Evolutionary conservation across 2,797 vertebrate species (phyloP).

Genomic region (Onychomys arenicola): DNA sequence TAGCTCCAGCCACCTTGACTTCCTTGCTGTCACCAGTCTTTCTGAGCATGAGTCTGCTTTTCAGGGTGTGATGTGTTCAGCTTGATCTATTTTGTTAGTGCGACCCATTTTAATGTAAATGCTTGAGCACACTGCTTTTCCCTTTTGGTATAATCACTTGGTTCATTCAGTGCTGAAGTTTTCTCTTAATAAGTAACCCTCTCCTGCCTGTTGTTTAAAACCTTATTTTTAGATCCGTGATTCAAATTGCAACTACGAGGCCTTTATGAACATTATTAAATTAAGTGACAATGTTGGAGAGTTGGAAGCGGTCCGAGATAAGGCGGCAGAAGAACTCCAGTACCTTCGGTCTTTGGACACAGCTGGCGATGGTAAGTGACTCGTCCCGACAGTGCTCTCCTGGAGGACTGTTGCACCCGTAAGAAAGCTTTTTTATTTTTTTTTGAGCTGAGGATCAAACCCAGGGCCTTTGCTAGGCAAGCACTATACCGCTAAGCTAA

Average conservation of each 20-base stretch:
- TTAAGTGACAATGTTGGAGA: constrained; percentile 96
- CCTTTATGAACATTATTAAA: constrained; percentile 99
- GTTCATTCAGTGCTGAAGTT: constrained; percentile 35
- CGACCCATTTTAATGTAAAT: neutral
- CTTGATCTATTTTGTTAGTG: neutral
- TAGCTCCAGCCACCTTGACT: neutral
- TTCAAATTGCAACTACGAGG: constrained; percentile 99
- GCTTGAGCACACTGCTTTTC: neutral
- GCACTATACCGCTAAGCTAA: no score
- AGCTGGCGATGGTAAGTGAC: constrained; percentile 94
- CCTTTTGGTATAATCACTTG: no score
- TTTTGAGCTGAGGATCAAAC: no score
- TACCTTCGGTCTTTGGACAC: constrained; percentile 98
- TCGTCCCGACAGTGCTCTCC: constrained; percentile 48
- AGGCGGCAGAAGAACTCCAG: constrained; percentile 97
- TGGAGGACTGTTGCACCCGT: neutral
- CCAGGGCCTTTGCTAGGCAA: no score
- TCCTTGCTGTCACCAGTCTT: neutral
- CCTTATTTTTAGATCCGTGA: constrained; percentile 93
- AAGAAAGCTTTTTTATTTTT: constrained; percentile 35
- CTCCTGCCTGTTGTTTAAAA: constrained; percentile 55
- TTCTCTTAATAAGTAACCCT: neutral
- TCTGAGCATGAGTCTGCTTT: neutral
- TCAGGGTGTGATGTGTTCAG: neutral
- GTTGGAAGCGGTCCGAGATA: constrained; percentile 98